Base-by-base conservation (phyloP, 1,140 invertebrate species). In the Spodoptera frugiperda region DNA sequence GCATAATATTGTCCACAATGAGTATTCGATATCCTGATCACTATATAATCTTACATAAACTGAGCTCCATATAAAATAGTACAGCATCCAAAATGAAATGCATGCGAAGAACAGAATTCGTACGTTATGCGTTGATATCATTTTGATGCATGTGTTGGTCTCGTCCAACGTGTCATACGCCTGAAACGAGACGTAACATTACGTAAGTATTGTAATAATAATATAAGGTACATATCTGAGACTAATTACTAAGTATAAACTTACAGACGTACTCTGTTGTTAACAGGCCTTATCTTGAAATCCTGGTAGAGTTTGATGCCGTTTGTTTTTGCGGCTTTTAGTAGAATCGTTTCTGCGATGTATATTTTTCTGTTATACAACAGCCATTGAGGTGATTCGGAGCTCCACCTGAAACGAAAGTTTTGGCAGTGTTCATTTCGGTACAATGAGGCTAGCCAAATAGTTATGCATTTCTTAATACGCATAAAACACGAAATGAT, bases 381-480 rank as follows among this genome's bases (percentile, higher is more conserved):
- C 10, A 98, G 93, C 97, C 97, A 98, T 55, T 97, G 95, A 0
- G 97, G 97, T 8, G 97, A 97, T 92, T 98, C 97, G 14, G 97
- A 96, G 78, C 97, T 92, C 49, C 97, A 90, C 95, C 96, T 97
- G 74, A 10, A 95, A 93, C 4, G 97, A 55, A 53, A 65, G 11
- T 48, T 4, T 61, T 63, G 33, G 59, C 33, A 63, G 3, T 44
- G n/a, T 17, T 30, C 17, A 3, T 10, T 44, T 17, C 10, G n/a
- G 33, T 17, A 15, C 33, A 59, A 9, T 39, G 12, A 5, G 15
- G n/a, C 12, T 39, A 39, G n/a, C n/a, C n/a, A 44, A 39, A 61
- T 44, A 5, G 4, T 55, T 39, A 4, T 39, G 33, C 33, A 39
- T 39, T 39, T 39, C 33, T 39, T 39, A 39, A 39, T 39, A 39